These are phyloP conservation scores for Prolemur simus DNA, from an alignment of 2,113 vertebrate species.

Conservation along the genomic window DNA sequence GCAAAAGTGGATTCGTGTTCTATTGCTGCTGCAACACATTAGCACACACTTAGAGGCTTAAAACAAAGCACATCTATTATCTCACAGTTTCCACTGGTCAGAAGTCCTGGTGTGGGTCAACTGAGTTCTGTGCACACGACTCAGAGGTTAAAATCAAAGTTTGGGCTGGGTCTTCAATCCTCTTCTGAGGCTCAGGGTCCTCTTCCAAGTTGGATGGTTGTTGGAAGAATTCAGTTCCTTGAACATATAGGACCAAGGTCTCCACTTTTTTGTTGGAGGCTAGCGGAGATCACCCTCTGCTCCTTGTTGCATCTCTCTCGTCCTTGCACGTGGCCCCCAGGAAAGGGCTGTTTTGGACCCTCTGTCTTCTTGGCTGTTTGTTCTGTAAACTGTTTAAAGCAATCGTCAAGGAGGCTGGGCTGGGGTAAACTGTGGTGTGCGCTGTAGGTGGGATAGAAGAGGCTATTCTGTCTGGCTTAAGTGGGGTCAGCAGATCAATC, in stretches of 20 bases:
- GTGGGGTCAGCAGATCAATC: constrained; percentile 18
- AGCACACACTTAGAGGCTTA: background rate
- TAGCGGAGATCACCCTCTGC: background rate
- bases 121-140: background rate
- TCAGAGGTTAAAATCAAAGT: background rate
- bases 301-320: background rate
- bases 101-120: background rate
- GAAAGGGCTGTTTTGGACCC: background rate
- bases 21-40: background rate
- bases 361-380: background rate
- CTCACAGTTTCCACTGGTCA: background rate
- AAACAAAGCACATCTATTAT: background rate
- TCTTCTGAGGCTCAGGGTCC: background rate
- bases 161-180: background rate
- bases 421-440: background rate
- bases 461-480: background rate
- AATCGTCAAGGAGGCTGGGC: background rate
- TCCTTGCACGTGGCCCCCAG: background rate
- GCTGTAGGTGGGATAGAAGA: background rate
- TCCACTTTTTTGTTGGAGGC: background rate
- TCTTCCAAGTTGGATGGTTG: background rate
- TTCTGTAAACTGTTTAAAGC: background rate
- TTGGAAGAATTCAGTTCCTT: background rate
- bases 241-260: background rate
- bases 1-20: background rate